Evolutionary conservation across 2,797 vertebrate genomes (phyloP).

Genomic region (Lutjanus campechanus): DNA sequence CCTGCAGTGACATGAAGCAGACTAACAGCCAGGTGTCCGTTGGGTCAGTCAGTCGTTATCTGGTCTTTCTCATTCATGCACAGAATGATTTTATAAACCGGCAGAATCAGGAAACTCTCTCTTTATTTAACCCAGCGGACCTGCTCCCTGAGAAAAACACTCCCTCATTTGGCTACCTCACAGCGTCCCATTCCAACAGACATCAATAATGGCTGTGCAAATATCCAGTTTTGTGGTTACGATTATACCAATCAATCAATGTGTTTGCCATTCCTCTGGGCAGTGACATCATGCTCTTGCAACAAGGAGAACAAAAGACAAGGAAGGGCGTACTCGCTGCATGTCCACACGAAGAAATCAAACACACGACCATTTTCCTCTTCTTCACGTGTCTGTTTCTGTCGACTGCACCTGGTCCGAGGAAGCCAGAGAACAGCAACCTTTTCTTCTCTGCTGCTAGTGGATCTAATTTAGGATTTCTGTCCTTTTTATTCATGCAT

Average conservation of each 20-base stretch:
- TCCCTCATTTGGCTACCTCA: constrained; percentile 25
- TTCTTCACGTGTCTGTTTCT: constrained; percentile 6
- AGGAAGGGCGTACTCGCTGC: constrained; percentile 38
- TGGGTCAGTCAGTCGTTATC: constrained; percentile 29
- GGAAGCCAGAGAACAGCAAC: neutral
- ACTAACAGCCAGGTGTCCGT: constrained; percentile 39
- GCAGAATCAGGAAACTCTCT: constrained; percentile 28
- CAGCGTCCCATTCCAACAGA: constrained; percentile 28
- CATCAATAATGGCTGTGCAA: constrained; percentile 52
- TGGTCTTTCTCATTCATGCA: constrained; percentile 54
- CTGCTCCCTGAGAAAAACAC: constrained; percentile 21
- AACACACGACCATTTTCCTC: constrained; percentile 30
- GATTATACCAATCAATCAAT: constrained; percentile 54
- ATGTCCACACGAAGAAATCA: constrained; percentile 43
- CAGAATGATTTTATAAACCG: constrained; percentile 43
- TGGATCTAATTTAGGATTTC: constrained; percentile 11
- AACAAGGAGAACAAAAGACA: constrained; percentile 61
- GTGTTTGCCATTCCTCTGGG: constrained; percentile 37
- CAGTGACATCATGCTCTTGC: constrained; percentile 30
- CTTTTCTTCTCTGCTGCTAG: constrained; percentile 1
- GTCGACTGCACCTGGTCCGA: constrained; percentile 38
- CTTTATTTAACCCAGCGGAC: constrained; percentile 28
- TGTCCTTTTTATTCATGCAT: neutral
- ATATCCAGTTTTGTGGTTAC: constrained; percentile 57
- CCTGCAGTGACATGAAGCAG: constrained; percentile 33